Base-by-base conservation (phyloP, 2,113 vertebrate genomes). In the Electrona antarctica region DNA sequence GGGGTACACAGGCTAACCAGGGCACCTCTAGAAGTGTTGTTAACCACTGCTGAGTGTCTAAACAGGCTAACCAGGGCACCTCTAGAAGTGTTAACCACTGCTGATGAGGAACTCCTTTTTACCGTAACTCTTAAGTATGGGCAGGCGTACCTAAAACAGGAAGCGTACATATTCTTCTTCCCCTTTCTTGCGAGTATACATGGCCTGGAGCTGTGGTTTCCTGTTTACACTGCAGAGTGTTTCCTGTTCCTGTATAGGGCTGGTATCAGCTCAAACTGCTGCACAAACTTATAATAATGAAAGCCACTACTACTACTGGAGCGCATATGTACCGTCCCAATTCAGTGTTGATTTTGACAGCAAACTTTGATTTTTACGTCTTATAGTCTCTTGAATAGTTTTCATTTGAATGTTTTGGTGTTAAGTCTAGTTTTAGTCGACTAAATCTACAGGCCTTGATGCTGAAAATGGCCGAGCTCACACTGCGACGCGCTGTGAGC, bases 181-280 rank as follows among this genome's bases (percentile, higher is more conserved):
- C 15, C 67, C 59, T 62, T 76, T 81, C 68, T 21, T 70, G 50
- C 28, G 81, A 71, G 57, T n/a, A n/a, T n/a, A n/a, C 68, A 10
- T 12, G 33, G 58, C 28, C 58, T 11, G 29, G 47, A 59, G 54
- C 62, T 81, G 76, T 78, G 83, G 81, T 88, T 88, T 88, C 70
- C 79, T 82, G 78, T 86, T 90, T 77, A 79, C 60, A 47, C 46
- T 77, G n/a, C 1, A 71, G 78, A 55, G 33, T 57, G 78, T 64
- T 83, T 83, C 82, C 73, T 79, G 82, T 71, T 8, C 15, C 8
- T 48, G 57, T 14, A 21, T 21, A 52, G 28, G 81, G 50, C 29
- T 74, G 14, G 54, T 21, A 21, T 66, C 56, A n/a, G 4, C 46
- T 77, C 28, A 63, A 1, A 69, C 14, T 61, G 21, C 49, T 47